Base-by-base conservation (phyloP, 2,888 invertebrate genomes). In the Corbicula japonica region DNA sequence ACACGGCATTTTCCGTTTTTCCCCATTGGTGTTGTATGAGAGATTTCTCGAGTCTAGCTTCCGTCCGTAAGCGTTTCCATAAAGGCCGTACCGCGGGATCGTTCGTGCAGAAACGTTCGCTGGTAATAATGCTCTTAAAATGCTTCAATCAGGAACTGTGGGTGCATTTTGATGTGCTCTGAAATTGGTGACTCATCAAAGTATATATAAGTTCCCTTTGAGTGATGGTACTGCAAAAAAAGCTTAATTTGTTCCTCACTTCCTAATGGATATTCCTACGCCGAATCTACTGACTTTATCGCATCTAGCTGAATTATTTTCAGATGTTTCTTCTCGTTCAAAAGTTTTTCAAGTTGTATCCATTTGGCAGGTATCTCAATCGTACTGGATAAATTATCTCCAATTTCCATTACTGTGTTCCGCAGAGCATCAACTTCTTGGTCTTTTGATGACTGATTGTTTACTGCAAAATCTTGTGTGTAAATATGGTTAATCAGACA, bases 101-200 rank as follows among this genome's bases (percentile, higher is more conserved):
- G 21, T 48, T 44, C 18, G 41, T 38, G 32, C 71, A 71, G 18
- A 71, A 71, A 18, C 50, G 38, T 3, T 52, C 61, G 18, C 62
- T 54, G 12, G 71, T 62, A 1, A 71, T 44, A 2, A 71, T 71
- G 35, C 71, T 62, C 54, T 62, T 71, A 32, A 71, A 71, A 8
- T n/a, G 71, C 71, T 23, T 71, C 71, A 6, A 71, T 62, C 1
- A 71, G 50, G 52, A 54, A 71, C 26, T 71, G 71, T 23, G 71
- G 71, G 32, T 71, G 54, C 30, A 71, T 23, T 21, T 62, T 44
- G 6, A 71, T 32, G 32, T 52, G 41, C 18, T 71, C 44, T 26
- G 71, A 61, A n/a, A 71, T 26, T 5, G 38, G 52, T 5, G 50
- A 52, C 21, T 52, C 52, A 30, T 62, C 61, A 50, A 71, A 71